Conservation (phyloP, 2,113 vertebrate genomes). For the Shinisaurus crocodilurus region DNA sequence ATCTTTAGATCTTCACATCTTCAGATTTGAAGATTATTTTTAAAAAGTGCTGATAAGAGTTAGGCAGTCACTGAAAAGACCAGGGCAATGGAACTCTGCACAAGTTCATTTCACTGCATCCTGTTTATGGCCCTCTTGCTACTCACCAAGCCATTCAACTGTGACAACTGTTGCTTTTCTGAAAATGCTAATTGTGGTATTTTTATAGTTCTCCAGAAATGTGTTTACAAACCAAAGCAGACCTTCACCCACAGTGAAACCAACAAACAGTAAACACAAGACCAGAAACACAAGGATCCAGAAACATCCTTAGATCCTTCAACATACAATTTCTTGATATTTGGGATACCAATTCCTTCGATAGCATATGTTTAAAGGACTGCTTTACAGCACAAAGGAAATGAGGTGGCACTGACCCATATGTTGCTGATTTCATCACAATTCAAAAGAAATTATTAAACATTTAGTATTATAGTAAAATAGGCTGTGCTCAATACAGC, state of each 20-base stretch:
- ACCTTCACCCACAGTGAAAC: conserved; percentile 65
- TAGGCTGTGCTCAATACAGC: neutral
- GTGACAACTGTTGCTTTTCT: conserved; percentile 73
- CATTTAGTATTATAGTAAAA: neutral
- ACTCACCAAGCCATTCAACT: conserved; percentile 70
- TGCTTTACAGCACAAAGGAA: conserved; percentile 41
- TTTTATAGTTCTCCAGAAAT: conserved; percentile 77
- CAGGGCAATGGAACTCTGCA: conserved; percentile 63
- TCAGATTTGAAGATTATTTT: conserved; percentile 65
- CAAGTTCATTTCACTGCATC: conserved; percentile 72
- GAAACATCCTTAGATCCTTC: conserved; percentile 65
- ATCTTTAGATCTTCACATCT: conserved; percentile 43
- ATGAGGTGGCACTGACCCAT: conserved; percentile 61
- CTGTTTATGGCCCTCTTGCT: conserved; percentile 73
- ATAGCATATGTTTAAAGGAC: conserved; percentile 68
- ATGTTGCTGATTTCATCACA: conserved; percentile 24
- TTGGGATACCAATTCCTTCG: conserved; percentile 68
- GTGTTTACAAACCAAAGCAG: conserved; percentile 63
- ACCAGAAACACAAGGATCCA: conserved; percentile 29
- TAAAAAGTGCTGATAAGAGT: conserved; percentile 63
- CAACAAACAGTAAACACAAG: conserved; percentile 56
- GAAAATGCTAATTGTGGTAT: conserved; percentile 75
- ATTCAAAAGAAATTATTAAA: conserved; percentile 30
- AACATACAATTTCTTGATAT: conserved; percentile 67
- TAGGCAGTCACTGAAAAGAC: conserved; percentile 55